phyloP scores from a whole-genome alignment of 2,797 vertebrate species.

The Pogoniulus pusillus region DNA sequence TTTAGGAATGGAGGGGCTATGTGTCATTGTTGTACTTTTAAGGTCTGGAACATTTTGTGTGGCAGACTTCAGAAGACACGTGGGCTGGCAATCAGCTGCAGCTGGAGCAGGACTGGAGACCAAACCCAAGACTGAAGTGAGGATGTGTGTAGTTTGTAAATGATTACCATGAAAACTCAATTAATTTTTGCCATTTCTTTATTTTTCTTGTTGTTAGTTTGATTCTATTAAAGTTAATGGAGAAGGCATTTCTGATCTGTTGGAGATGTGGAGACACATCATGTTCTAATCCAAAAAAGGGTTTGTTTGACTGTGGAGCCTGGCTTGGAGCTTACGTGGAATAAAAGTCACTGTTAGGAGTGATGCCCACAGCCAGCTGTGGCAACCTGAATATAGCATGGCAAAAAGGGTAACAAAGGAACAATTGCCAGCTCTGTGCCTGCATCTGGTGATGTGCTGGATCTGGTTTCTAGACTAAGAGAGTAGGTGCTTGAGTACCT shows the following conservation, averaged over 20 bases:
- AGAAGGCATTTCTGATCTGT: not conserved
- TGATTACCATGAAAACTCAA: conserved; percentile 1
- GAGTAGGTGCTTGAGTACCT: not conserved
- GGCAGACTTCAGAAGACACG: not conserved
- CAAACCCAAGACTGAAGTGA: not conserved
- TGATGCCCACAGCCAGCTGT: not conserved
- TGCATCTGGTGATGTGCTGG: not conserved
- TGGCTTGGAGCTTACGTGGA: not conserved
- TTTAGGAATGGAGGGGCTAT: not conserved
- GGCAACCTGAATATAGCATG: not conserved
- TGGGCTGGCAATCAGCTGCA: not conserved
- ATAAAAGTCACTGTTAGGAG: not conserved
- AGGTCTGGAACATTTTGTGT: conserved; percentile 29
- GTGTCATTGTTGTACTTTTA: conserved; percentile 2
- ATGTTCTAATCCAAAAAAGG: conserved; percentile 17
- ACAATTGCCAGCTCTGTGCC: not conserved
- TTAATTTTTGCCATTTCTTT: not conserved
- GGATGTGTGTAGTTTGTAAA: not conserved
- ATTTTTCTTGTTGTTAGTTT: conserved; percentile 10
- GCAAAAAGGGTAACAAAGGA: not conserved
- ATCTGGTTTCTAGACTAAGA: not conserved
- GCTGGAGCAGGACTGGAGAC: not conserved
- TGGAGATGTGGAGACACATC: not conserved
- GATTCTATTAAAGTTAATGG: not conserved
- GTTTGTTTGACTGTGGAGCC: not conserved